Percentiles rank a stretch among this genome's conserved stretches.
phyloP scores from a whole-genome alignment of 2,888 invertebrate species.

The Epinotia brunnichana region DNA sequence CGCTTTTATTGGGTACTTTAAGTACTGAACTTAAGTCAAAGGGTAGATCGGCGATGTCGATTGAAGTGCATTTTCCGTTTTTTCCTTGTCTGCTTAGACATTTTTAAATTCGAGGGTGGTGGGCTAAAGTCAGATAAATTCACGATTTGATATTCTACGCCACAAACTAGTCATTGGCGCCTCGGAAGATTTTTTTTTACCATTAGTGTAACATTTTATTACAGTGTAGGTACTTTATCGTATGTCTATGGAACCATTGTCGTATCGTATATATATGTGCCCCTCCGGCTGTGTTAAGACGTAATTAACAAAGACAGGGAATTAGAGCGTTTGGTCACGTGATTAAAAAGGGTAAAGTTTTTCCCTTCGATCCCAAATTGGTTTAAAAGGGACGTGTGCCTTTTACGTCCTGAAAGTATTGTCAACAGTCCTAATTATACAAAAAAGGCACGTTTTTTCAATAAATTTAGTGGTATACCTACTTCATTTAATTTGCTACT shows the following conservation, averaged over 20 bases:
- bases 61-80: constrained; percentile 5
- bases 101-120: not conserved
- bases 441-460: constrained; percentile 10
- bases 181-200: too few relatives aligned
- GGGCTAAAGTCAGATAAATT: not conserved
- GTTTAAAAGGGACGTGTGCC: constrained; percentile 70
- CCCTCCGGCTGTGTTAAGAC: constrained; percentile 23
- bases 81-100: not conserved
- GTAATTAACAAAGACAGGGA: constrained; percentile 49
- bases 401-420: constrained; percentile 36
- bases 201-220: not conserved
- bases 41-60: constrained; percentile 1
- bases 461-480: constrained; percentile 6
- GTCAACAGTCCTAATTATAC: constrained; percentile 26
- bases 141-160: not conserved
- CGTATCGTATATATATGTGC: not conserved
- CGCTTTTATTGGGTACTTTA: constrained; percentile 18
- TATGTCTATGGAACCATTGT: not conserved
- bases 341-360: constrained; percentile 80
- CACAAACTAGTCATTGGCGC: not conserved
- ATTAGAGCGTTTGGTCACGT: constrained; percentile 73
- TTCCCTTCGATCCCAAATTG: constrained; percentile 72
- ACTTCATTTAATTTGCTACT: not conserved
- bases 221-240: not conserved
- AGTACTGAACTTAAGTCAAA: constrained; percentile 22